phyloP scores from a whole-genome alignment of 2,888 invertebrate genomes.

The Leptogaster cylindrica region DNA sequence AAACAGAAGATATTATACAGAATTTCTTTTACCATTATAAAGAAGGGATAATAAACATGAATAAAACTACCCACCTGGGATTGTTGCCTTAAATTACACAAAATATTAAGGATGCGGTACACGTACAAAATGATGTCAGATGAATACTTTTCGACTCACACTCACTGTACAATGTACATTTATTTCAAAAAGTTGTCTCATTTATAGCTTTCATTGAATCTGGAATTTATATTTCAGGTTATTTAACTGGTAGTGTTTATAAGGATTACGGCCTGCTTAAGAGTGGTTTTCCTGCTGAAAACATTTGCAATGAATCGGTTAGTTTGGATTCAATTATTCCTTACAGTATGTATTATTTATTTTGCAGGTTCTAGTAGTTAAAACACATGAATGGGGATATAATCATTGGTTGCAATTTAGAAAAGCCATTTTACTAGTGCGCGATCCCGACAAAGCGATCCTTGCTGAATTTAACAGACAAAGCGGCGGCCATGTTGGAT shows the following conservation, averaged over 20 bases:
- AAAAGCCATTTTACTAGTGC: slow-evolving; percentile 73
- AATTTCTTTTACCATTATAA: neutral
- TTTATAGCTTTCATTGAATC: too few species aligned
- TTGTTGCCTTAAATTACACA: too few species aligned
- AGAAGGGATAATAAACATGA: too few species aligned
- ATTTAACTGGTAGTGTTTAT: slow-evolving; percentile 80
- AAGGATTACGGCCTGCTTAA: slow-evolving; percentile 79
- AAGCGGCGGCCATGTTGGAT: slow-evolving; percentile 80
- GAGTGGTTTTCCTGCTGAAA: slow-evolving; percentile 82
- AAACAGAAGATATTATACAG: neutral
- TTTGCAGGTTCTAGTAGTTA: slow-evolving; percentile 69
- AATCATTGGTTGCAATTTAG: slow-evolving; percentile 67
- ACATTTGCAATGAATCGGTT: slow-evolving; percentile 74
- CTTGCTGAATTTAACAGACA: slow-evolving; percentile 80
- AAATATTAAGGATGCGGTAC: too few species aligned
- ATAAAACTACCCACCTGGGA: too few species aligned
- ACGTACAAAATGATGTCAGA: too few species aligned
- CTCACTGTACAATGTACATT: too few species aligned
- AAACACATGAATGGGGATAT: slow-evolving; percentile 78
- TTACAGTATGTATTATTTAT: neutral
- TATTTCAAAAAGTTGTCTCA: too few species aligned
- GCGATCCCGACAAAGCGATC: slow-evolving; percentile 73
- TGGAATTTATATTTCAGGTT: too few species aligned
- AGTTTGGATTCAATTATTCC: neutral
- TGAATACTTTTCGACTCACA: too few species aligned